Conservation (phyloP, 2,113 vertebrate genomes). For the Vicugna pacos region DNA sequence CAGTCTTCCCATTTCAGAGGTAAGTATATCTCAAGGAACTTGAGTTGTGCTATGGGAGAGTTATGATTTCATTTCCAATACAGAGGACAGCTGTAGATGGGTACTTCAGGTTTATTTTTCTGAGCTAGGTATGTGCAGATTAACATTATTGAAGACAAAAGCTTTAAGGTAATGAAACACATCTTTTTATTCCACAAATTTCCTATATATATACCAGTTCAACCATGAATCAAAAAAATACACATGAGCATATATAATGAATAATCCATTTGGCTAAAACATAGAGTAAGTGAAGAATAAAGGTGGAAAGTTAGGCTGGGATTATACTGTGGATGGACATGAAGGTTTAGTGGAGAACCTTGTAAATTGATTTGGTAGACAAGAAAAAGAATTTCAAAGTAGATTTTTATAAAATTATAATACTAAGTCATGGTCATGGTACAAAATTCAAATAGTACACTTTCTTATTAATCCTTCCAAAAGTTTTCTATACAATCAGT, state of each 20-base stretch:
- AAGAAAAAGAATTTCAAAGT: slow-evolving; percentile 20
- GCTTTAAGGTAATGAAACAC: background rate
- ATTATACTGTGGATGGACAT: background rate
- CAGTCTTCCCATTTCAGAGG: background rate
- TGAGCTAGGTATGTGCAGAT: background rate
- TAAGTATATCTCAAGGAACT: background rate
- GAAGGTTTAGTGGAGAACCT: background rate
- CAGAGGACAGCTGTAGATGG: background rate
- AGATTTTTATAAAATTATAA: slow-evolving; percentile 7
- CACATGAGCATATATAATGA: background rate
- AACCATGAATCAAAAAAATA: background rate
- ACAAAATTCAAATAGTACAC: background rate
- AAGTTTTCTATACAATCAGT: background rate
- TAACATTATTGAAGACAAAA: background rate
- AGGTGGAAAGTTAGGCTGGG: background rate
- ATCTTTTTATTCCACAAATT: background rate
- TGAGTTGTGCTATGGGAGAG: background rate
- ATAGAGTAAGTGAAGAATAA: background rate
- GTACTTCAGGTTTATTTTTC: background rate
- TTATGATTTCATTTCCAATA: background rate
- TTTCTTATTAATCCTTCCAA: background rate
- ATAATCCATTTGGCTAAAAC: background rate
- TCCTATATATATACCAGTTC: background rate
- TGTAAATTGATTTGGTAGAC: background rate
- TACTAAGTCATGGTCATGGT: background rate